A percentile compares a stretch with the other conserved stretches of the same genome.
phyloP scores from a whole-genome alignment of 2,888 invertebrate genomes.

The Scaptomyza tumidula region DNA sequence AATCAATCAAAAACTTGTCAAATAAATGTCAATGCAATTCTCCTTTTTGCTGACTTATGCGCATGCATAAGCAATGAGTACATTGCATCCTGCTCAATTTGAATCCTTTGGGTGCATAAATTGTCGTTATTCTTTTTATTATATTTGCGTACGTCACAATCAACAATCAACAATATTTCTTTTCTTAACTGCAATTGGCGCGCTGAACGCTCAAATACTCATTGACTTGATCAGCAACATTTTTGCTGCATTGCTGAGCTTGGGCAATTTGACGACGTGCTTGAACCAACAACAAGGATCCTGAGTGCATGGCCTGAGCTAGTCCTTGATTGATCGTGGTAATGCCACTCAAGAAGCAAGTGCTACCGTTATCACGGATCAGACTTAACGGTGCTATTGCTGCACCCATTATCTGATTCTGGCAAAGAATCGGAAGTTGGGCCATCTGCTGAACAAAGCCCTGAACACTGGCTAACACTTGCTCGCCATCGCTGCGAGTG shows the following conservation, averaged over 20 bases:
- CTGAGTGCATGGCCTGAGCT: conserved; percentile 62
- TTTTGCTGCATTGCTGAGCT: conserved; percentile 56
- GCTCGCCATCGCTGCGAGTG: conserved; percentile 46
- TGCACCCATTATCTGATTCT: conserved; percentile 19
- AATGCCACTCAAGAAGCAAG: conserved; percentile 70
- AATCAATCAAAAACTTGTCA: conserved; percentile 82
- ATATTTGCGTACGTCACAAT: conserved; percentile 37
- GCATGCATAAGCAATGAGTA: conserved; percentile 67
- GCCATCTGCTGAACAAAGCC: conserved; percentile 60
- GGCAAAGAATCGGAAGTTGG: conserved; percentile 58
- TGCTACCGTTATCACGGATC: conserved; percentile 37
- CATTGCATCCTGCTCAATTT: conserved; percentile 52
- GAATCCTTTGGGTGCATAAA: conserved; percentile 70
- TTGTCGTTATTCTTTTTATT: conserved; percentile 35
- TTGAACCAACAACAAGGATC: conserved; percentile 58
- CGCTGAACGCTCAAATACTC: conserved; percentile 47
- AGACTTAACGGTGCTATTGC: conserved; percentile 32
- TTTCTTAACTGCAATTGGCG: conserved; percentile 53
- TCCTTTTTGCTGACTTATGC: conserved; percentile 32
- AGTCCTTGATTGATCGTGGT: conserved; percentile 64
- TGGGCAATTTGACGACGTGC: conserved; percentile 53
- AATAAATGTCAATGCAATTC: conserved; percentile 75
- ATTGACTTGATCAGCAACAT: conserved; percentile 49
- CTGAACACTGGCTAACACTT: conserved; percentile 50
- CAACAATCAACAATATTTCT: conserved; percentile 10